Conservation (phyloP, 1,140 invertebrate species). For the Sweltsa coloradensis region DNA sequence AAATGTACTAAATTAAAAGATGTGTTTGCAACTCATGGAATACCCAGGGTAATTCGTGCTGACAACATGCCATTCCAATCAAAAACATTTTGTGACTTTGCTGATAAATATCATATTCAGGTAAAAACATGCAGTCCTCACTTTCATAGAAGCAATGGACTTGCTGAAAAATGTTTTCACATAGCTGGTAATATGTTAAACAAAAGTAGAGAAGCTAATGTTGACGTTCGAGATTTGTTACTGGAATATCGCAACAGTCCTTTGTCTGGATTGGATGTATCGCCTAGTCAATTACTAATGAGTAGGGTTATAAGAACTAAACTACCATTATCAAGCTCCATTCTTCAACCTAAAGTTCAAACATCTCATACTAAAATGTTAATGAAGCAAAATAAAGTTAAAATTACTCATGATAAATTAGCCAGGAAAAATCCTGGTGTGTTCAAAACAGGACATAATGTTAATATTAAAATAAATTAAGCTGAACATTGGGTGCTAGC, state of each 20-base stretch:
- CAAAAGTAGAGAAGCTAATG: background rate
- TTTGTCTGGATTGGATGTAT: background rate
- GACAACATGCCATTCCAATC: slow-evolving; percentile 3
- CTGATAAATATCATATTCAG: background rate
- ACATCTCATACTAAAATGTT: too few species aligned
- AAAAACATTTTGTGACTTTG: background rate
- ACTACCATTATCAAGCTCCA: slow-evolving; percentile 3
- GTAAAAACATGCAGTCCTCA: background rate
- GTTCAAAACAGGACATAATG: too few species aligned
- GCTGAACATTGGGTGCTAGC: too few species aligned
- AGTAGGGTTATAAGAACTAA: background rate
- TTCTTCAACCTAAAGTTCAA: too few species aligned
- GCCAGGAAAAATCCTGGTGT: too few species aligned
- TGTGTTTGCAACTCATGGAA: slow-evolving; percentile 2
- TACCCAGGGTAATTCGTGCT: background rate
- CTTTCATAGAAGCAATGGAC: background rate
- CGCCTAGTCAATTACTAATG: slow-evolving; percentile 1
- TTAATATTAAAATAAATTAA: too few species aligned
- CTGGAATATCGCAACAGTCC: slow-evolving; percentile 1
- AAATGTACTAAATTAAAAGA: background rate
- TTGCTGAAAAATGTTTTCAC: background rate
- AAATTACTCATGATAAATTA: too few species aligned
- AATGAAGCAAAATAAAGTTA: too few species aligned
- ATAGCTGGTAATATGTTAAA: background rate
- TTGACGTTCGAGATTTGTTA: background rate